These are phyloP conservation scores for Tiliacea citrago DNA, from an alignment of 2,888 invertebrate genomes.

Conservation along the genomic window DNA sequence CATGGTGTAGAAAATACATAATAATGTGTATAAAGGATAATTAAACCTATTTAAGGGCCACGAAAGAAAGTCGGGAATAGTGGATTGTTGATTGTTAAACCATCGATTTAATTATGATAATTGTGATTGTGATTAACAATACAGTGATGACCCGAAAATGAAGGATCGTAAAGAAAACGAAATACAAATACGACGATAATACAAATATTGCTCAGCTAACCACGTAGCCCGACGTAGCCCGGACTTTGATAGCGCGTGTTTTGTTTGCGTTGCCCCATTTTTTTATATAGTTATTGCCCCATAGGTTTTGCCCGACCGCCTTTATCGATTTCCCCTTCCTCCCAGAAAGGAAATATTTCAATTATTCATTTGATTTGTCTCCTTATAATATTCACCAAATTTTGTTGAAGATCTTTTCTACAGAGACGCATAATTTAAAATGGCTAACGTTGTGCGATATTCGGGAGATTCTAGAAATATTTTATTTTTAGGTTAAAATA, in stretches of 20 bases:
- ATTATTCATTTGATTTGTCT: slow-evolving; percentile 48
- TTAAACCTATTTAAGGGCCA: no score
- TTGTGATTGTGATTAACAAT: background rate
- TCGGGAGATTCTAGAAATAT: background rate
- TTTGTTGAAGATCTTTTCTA: background rate
- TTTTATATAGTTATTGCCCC: background rate
- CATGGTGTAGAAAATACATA: no score
- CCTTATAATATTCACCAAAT: slow-evolving; percentile 16
- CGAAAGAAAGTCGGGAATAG: no score
- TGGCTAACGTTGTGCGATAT: background rate
- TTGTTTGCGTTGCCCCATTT: slow-evolving; percentile 36
- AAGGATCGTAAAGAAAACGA: background rate
- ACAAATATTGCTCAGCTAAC: slow-evolving; percentile 15
- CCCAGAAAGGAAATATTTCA: slow-evolving; percentile 26
- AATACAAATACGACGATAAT: background rate
- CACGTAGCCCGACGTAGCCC: background rate
- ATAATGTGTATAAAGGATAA: no score
- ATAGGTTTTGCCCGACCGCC: slow-evolving; percentile 7
- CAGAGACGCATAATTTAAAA: background rate
- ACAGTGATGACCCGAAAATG: background rate
- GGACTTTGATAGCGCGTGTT: slow-evolving; percentile 12
- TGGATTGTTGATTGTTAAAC: background rate
- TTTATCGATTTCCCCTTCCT: slow-evolving; percentile 24
- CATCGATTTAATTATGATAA: background rate
- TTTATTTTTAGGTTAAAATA: background rate